Conservation (phyloP, 2,888 invertebrate genomes). For the Hypsopygia costalis region DNA sequence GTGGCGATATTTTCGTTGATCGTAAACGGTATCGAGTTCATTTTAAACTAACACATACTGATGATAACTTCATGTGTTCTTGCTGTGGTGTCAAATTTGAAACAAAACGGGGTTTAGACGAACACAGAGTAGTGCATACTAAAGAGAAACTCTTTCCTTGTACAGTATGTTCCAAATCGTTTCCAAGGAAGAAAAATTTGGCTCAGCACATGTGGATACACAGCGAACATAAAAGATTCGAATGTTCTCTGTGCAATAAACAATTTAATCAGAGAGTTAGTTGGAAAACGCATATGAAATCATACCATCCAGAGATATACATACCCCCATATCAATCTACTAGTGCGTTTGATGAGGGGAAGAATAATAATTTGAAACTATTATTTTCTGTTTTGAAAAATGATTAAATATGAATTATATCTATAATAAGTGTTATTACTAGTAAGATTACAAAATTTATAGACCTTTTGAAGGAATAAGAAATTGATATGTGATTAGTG, state of each 20-base stretch:
- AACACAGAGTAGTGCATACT: conserved; percentile 76
- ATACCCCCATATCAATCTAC: conserved; percentile 22
- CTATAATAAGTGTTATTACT: not conserved
- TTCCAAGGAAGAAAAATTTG: conserved; percentile 61
- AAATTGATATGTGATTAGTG: too few relatives aligned
- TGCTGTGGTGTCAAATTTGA: conserved; percentile 62
- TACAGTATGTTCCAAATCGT: conserved; percentile 66
- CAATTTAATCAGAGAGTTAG: conserved; percentile 68
- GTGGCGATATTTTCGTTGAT: conserved; percentile 45
- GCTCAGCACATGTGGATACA: conserved; percentile 70
- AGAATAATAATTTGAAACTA: conserved; percentile 46
- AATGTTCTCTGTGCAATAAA: conserved; percentile 59
- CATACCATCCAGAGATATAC: conserved; percentile 54
- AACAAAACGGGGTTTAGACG: conserved; percentile 48
- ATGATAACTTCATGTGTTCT: conserved; percentile 55
- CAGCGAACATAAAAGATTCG: conserved; percentile 59
- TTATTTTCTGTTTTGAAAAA: conserved; percentile 30
- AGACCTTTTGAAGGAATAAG: too few relatives aligned
- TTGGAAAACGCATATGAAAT: conserved; percentile 66
- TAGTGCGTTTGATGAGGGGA: conserved; percentile 38
- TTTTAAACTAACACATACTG: conserved; percentile 55
- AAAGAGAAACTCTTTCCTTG: conserved; percentile 74
- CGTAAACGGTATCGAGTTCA: conserved; percentile 52
- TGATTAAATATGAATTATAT: conserved; percentile 3
- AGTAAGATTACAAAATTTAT: too few relatives aligned